These are phyloP conservation scores for Trichogramma evanescens DNA, from an alignment of 2,888 invertebrate species.

Conservation along the genomic window DNA sequence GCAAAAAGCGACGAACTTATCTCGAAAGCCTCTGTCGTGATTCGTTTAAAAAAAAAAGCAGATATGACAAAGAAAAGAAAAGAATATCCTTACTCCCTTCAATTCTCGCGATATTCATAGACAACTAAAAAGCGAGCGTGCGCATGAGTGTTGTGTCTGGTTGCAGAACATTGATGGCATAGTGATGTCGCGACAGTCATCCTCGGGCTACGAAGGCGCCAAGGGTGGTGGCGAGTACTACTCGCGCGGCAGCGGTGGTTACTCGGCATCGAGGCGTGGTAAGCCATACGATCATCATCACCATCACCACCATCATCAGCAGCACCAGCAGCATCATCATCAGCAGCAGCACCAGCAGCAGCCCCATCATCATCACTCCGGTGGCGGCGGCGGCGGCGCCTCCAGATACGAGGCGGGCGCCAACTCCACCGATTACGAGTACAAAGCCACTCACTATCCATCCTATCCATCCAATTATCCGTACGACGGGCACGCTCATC, in stretches of 20 bases:
- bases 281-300: conserved; percentile 29
- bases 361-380: conserved; percentile 9
- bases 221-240: conserved; percentile 44
- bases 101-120: too few relatives aligned
- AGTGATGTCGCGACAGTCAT: conserved; percentile 45
- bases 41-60: not conserved
- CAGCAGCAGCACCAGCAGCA: conserved; percentile 14
- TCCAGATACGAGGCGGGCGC: conserved; percentile 20
- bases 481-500: conserved; percentile 37
- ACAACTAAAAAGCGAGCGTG: conserved; percentile 24
- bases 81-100: not conserved
- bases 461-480: conserved; percentile 46
- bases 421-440: conserved; percentile 38
- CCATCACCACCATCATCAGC: not conserved
- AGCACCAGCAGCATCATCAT: not conserved
- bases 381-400: conserved; percentile 1
- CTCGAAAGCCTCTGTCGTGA: too few relatives aligned
- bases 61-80: not conserved
- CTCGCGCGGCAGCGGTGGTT: conserved; percentile 44
- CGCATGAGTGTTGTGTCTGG: conserved; percentile 41
- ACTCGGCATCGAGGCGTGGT: conserved; percentile 40
- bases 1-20: too few relatives aligned
- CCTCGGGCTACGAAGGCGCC: conserved; percentile 37
- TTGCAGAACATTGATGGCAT: conserved; percentile 48
- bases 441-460: conserved; percentile 45